Conservation (phyloP, 1,140 invertebrate genomes). For the Drosophila persimilis region DNA sequence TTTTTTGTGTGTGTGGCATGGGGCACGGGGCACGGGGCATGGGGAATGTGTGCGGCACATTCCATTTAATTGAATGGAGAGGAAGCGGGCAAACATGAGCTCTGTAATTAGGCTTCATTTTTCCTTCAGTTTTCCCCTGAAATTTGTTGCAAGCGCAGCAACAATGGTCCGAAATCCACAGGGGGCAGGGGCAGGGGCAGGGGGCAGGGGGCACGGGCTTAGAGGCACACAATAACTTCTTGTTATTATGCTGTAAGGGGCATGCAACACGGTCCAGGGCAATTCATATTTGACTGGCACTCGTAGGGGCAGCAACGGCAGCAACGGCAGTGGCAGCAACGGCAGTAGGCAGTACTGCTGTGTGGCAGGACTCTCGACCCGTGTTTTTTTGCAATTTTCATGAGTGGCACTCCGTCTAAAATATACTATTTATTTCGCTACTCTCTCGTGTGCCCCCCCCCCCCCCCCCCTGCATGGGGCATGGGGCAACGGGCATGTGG, state of each 20-base stretch:
- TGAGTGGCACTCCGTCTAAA: conserved; percentile 78
- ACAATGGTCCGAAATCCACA: conserved; percentile 22
- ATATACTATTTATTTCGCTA: conserved; percentile 81
- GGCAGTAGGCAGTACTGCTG: conserved; percentile 32
- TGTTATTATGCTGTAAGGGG: conserved; percentile 68
- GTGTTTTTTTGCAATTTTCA: conserved; percentile 79
- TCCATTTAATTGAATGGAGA: conserved; percentile 73
- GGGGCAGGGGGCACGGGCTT: conserved; percentile 9
- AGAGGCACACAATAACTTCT: conserved; percentile 66
- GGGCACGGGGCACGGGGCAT: neutral
- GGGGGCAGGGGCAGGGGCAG: neutral
- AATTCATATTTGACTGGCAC: conserved; percentile 79
- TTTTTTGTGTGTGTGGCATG: conserved; percentile 24
- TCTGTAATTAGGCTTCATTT: conserved; percentile 57
- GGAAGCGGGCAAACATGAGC: conserved; percentile 49
- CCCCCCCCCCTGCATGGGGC: conserved; percentile 57
- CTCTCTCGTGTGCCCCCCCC: conserved; percentile 22
- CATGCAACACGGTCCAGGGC: conserved; percentile 32
- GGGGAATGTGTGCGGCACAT: conserved; percentile 49
- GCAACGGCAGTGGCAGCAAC: no score
- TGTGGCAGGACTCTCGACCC: conserved; percentile 38
- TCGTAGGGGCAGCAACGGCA: conserved; percentile 18
- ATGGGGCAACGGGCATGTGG: conserved; percentile 45
- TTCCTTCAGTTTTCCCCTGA: conserved; percentile 35
- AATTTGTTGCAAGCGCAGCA: conserved; percentile 26